A percentile compares a stretch with the other conserved stretches of the same genome.
These are phyloP conservation scores for Iphiclides podalirius DNA, from an alignment of 2,888 invertebrate species.

Conservation along the genomic window DNA sequence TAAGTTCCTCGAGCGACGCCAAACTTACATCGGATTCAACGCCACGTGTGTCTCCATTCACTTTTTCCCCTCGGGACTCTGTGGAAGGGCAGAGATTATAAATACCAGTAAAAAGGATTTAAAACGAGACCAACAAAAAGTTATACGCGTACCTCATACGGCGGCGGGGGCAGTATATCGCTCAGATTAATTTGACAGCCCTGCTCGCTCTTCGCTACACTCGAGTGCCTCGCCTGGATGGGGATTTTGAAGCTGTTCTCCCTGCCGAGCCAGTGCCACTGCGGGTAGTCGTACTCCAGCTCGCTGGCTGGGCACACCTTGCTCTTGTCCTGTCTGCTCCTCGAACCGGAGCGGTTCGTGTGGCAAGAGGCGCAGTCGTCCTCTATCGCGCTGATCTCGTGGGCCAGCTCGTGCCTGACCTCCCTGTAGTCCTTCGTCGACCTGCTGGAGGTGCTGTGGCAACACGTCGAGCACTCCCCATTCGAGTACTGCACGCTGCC, in stretches of 20 bases:
- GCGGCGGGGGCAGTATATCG: constrained; percentile 83
- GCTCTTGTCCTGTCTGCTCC: constrained; percentile 74
- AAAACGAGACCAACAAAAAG: too few relatives aligned
- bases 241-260: constrained; percentile 79
- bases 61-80: constrained; percentile 70
- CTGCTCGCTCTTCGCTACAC: constrained; percentile 71
- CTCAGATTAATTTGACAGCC: constrained; percentile 82
- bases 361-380: constrained; percentile 72
- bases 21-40: constrained; percentile 25
- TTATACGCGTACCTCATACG: constrained; percentile 81
- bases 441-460: constrained; percentile 73
- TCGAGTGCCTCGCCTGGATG: constrained; percentile 71
- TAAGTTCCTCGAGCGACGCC: constrained; percentile 28
- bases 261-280: constrained; percentile 75
- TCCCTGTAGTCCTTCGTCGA: constrained; percentile 75
- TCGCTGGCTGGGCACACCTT: constrained; percentile 73
- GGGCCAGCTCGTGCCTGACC: constrained; percentile 59
- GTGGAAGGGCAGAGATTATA: constrained; percentile 36
- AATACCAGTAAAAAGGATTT: background rate
- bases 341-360: constrained; percentile 71
- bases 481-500: constrained; percentile 74
- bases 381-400: constrained; percentile 66
- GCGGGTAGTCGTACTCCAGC: constrained; percentile 76
- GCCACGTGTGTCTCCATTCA: constrained; percentile 24
- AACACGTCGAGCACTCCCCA: constrained; percentile 74